These are phyloP conservation scores for Cepaea hortensis DNA, from an alignment of 2,888 invertebrate species.

Conservation along the genomic window DNA sequence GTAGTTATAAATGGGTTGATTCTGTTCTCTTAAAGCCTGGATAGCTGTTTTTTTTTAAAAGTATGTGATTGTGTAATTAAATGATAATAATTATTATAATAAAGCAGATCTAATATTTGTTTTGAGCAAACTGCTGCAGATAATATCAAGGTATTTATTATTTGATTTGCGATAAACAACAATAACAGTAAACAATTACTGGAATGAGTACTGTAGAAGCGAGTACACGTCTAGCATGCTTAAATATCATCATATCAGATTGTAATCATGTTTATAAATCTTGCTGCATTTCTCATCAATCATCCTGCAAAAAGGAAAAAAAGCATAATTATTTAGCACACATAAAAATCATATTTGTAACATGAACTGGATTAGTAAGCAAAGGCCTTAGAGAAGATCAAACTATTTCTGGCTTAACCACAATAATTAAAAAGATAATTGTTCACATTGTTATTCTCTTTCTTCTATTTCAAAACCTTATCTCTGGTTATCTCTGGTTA, in stretches of 20 bases:
- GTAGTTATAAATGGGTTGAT: too few species aligned
- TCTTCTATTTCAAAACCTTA: neutral
- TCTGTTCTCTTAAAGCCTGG: too few species aligned
- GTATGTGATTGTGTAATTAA: too few species aligned
- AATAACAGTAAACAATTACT: neutral
- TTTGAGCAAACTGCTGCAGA: neutral
- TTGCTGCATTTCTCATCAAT: neutral
- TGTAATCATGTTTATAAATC: neutral
- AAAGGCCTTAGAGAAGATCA: too few species aligned
- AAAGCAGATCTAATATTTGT: conserved; percentile 1
- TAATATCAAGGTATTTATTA: neutral
- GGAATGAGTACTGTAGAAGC: neutral
- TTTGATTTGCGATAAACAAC: neutral
- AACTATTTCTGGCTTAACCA: neutral
- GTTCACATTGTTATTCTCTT: neutral
- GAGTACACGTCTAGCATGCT: neutral
- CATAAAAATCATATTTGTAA: too few species aligned
- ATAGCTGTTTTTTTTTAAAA: too few species aligned
- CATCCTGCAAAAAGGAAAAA: neutral
- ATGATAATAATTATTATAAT: neutral
- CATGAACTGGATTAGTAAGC: too few species aligned
- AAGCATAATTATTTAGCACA: too few species aligned
- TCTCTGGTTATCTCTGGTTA: too few species aligned
- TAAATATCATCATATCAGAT: neutral
- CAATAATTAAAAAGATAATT: neutral